Base-by-base conservation (phyloP, 2,888 invertebrate species). In the Latheticus oryzae region DNA sequence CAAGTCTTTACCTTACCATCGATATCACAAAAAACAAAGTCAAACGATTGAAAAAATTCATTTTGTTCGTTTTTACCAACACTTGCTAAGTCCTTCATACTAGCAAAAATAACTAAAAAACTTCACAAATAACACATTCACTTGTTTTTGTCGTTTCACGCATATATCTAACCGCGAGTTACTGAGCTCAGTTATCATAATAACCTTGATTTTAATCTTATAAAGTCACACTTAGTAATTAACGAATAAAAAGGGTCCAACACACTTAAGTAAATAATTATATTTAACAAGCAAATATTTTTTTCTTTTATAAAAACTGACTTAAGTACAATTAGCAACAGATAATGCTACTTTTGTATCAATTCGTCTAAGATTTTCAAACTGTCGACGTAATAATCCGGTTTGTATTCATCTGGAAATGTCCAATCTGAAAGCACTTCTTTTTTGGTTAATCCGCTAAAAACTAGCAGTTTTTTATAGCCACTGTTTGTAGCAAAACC, bases 401-500 rank as follows among this genome's bases (percentile, higher is more conserved):
- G 83, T 55, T 76, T 74, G 1, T 83, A 73, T 8, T 82, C 82
- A 2, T 79, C 73, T 28, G 83, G 73, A 0, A 76, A 73, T 21
- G 83, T 78, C 74, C 64, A 66, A 16, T 66, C 61, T 8, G 59
- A 28, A n/a, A 70, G 4, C 9, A 65, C 62, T 16, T 65, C 56
- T 30, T 64, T 30, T 21, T 50, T 63, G 1, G 67, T 58, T 3
- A 86, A 84, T 4, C 86, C 85, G 30, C 87, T 87, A 4, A 91
- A 79, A 0, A 94, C 89, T 16, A 93, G 76, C 16, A 93, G 75
- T 0, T 92, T 91, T 69, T 85, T 83, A 73, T 91, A 85, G 0
- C 90, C 90, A 62, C 84, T 84, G 4, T 81, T 79, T 43, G 83
- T 85, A 0, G 90, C 94, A 17, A 54, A 48, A 16, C 13, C 37